Evolutionary conservation across 2,888 invertebrate species (phyloP).

Genomic region (Clepsis dumicolana): DNA sequence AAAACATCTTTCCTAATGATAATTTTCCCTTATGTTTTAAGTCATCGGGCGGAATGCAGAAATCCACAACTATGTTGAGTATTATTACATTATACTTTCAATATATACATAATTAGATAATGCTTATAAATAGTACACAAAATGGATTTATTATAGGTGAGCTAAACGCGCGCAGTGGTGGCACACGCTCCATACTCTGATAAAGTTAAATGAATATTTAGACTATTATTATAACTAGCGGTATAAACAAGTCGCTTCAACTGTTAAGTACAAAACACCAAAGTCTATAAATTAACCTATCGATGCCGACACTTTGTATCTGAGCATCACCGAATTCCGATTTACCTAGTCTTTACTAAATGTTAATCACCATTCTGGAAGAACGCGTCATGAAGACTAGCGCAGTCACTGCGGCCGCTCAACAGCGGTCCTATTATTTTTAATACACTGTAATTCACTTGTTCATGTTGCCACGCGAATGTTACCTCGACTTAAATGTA

Average conservation of each 20-base stretch:
- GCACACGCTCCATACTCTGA: slow-evolving; percentile 66
- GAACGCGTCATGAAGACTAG: slow-evolving; percentile 76
- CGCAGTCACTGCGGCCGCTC: slow-evolving; percentile 57
- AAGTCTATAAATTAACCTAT: slow-evolving; percentile 58
- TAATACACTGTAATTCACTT: slow-evolving; percentile 5
- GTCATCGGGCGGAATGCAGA: slow-evolving; percentile 87
- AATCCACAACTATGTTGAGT: slow-evolving; percentile 87
- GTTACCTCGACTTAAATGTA: background rate
- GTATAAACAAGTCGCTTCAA: slow-evolving; percentile 72
- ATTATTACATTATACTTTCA: slow-evolving; percentile 73
- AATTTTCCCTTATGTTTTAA: slow-evolving; percentile 81
- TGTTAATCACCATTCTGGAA: slow-evolving; percentile 70
- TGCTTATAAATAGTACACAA: slow-evolving; percentile 77
- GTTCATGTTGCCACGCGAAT: slow-evolving; percentile 13
- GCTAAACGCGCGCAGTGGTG: slow-evolving; percentile 63
- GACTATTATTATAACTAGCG: slow-evolving; percentile 76
- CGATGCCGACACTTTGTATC: slow-evolving; percentile 77
- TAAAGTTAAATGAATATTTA: slow-evolving; percentile 66
- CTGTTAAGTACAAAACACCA: slow-evolving; percentile 75
- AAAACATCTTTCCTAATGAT: slow-evolving; percentile 73
- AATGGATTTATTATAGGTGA: slow-evolving; percentile 74
- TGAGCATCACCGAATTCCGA: slow-evolving; percentile 51
- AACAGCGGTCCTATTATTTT: slow-evolving; percentile 51
- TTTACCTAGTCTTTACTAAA: slow-evolving; percentile 58
- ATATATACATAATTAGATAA: slow-evolving; percentile 84